Percentiles rank a stretch among this genome's conserved stretches.
phyloP scores from a whole-genome alignment of 2,888 invertebrate species.

The Tiliacea aurago region DNA sequence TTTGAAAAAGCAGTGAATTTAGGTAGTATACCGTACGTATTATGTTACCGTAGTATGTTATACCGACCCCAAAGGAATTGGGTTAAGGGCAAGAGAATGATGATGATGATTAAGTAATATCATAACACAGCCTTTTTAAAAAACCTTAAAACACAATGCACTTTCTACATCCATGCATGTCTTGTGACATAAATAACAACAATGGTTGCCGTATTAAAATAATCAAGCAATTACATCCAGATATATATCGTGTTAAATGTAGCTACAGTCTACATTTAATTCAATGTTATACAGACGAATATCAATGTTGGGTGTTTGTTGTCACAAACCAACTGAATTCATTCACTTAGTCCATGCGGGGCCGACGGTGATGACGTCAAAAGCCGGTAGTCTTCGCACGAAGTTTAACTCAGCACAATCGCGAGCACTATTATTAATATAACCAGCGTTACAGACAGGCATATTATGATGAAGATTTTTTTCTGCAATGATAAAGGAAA shows the following conservation, averaged over 20 bases:
- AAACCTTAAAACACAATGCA: constrained; percentile 59
- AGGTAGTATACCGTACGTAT: no score
- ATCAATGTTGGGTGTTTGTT: constrained; percentile 69
- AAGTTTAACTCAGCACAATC: constrained; percentile 77
- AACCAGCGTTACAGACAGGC: constrained; percentile 94
- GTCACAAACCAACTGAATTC: constrained; percentile 68
- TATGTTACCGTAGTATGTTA: no score
- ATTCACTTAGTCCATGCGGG: constrained; percentile 62
- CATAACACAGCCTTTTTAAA: constrained; percentile 68
- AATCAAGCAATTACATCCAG: constrained; percentile 60
- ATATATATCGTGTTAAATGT: constrained; percentile 56
- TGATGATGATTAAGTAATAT: constrained; percentile 1
- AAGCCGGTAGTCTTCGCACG: constrained; percentile 66
- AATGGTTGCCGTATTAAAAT: constrained; percentile 51
- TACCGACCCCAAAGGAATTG: not conserved
- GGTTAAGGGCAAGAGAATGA: not conserved
- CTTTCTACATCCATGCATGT: constrained; percentile 55
- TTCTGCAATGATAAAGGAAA: constrained; percentile 94
- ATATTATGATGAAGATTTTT: constrained; percentile 97
- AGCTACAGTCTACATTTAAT: constrained; percentile 52
- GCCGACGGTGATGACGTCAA: constrained; percentile 69
- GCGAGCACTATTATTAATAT: constrained; percentile 94
- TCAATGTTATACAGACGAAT: constrained; percentile 70
- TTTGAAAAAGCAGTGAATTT: not conserved
- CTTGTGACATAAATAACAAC: constrained; percentile 51